Evolutionary conservation across 2,888 invertebrate species (phyloP).

Genomic region (Apamea anceps): DNA sequence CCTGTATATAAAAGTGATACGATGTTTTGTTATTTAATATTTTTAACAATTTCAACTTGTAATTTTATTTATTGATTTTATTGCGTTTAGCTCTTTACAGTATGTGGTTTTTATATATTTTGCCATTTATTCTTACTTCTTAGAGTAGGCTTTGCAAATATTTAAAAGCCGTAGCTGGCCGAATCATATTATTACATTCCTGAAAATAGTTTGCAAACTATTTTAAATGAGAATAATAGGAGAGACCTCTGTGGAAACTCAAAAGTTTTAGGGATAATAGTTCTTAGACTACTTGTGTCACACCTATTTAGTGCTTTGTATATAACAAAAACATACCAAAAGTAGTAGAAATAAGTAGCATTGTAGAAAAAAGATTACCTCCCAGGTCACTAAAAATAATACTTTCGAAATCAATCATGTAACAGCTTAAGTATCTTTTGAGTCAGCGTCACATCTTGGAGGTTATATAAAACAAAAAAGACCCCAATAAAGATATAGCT

Average conservation of each 20-base stretch:
- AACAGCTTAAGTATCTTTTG: neutral
- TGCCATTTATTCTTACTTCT: neutral
- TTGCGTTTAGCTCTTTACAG: slow-evolving; percentile 65
- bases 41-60: slow-evolving; percentile 56
- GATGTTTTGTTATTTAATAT: slow-evolving; percentile 47
- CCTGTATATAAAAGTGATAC: slow-evolving; percentile 38
- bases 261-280: neutral
- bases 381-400: neutral
- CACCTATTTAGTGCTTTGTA: neutral
- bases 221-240: neutral
- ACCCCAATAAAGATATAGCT: neutral
- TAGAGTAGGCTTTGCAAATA: slow-evolving; percentile 4
- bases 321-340: neutral
- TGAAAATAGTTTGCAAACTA: too few species aligned
- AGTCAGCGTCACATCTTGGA: neutral
- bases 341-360: neutral
- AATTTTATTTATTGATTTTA: slow-evolving; percentile 57
- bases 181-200: neutral
- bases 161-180: neutral
- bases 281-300: neutral
- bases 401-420: neutral
- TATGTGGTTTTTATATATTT: slow-evolving; percentile 27
- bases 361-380: neutral
- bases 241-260: neutral
- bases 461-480: slow-evolving; percentile 29